These are phyloP conservation scores for Epinotia nisella DNA, from an alignment of 2,888 invertebrate species.

Conservation along the genomic window DNA sequence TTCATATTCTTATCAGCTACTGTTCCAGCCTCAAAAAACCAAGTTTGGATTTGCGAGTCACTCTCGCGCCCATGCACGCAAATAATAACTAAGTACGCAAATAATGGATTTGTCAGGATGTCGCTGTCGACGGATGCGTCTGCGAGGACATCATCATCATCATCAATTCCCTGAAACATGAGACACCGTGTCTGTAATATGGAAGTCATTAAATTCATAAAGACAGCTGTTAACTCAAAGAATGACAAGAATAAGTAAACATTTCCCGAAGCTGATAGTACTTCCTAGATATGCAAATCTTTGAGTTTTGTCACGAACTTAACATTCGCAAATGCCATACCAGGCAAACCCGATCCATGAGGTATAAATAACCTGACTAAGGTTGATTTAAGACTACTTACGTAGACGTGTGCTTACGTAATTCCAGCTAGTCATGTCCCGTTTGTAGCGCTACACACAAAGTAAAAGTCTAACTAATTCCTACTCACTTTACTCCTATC, in stretches of 20 bases:
- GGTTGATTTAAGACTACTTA: slow-evolving; percentile 41
- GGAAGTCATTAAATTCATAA: background rate
- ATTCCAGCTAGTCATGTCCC: slow-evolving; percentile 46
- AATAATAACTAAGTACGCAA: no score
- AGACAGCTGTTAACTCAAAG: background rate
- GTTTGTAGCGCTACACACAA: slow-evolving; percentile 29
- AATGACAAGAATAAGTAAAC: background rate
- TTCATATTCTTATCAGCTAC: slow-evolving; percentile 56
- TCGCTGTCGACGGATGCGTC: no score
- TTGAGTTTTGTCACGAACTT: background rate
- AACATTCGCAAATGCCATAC: background rate
- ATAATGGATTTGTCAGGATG: no score
- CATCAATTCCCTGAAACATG: slow-evolving; percentile 48
- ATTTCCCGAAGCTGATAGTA: background rate
- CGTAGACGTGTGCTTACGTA: slow-evolving; percentile 47
- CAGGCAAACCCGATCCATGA: slow-evolving; percentile 46
- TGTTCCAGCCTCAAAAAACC: slow-evolving; percentile 50
- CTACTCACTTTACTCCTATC: slow-evolving; percentile 9
- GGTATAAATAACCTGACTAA: slow-evolving; percentile 49
- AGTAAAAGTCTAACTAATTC: slow-evolving; percentile 41
- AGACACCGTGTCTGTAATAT: slow-evolving; percentile 11
- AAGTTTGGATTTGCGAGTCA: no score
- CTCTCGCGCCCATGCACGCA: no score
- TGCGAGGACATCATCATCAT: no score
- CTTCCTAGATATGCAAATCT: background rate